A percentile compares a stretch with the other conserved stretches of the same genome.
Conservation (phyloP, 2,113 vertebrate species). For the Pomatostomus ruficeps region DNA sequence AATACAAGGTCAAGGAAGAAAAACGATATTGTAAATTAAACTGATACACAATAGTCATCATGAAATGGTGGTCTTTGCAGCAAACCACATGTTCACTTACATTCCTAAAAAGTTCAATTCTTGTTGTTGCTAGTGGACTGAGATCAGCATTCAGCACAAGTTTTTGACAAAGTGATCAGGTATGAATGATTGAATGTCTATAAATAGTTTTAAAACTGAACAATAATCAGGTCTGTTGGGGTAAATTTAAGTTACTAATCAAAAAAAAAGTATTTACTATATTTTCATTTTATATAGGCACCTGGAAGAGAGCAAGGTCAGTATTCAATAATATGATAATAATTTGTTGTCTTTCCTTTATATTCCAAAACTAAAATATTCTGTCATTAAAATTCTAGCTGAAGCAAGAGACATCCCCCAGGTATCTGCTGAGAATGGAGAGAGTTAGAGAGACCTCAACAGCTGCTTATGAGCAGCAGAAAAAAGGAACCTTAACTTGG, state of each 20-base stretch:
- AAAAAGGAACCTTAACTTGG: neutral
- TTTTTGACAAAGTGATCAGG: neutral
- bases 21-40: neutral
- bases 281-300: constrained; percentile 25
- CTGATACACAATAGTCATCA: neutral
- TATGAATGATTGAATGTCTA: neutral
- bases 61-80: neutral
- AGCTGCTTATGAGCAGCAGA: neutral
- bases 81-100: neutral
- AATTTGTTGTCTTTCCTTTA: neutral
- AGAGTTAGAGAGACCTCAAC: neutral
- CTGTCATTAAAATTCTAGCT: neutral
- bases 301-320: constrained; percentile 39
- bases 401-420: neutral
- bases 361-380: neutral
- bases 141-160: neutral
- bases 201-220: neutral
- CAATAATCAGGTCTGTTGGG: neutral
- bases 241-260: neutral
- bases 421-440: neutral
- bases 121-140: neutral
- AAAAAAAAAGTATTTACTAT: constrained; percentile 10
- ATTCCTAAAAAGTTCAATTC: neutral
- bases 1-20: neutral
- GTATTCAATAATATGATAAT: neutral